Evolutionary conservation across 2,113 vertebrate species (phyloP), one percentile per base, ranked within the genome.

Genomic region (Leptobrachium leishanense): DNA sequence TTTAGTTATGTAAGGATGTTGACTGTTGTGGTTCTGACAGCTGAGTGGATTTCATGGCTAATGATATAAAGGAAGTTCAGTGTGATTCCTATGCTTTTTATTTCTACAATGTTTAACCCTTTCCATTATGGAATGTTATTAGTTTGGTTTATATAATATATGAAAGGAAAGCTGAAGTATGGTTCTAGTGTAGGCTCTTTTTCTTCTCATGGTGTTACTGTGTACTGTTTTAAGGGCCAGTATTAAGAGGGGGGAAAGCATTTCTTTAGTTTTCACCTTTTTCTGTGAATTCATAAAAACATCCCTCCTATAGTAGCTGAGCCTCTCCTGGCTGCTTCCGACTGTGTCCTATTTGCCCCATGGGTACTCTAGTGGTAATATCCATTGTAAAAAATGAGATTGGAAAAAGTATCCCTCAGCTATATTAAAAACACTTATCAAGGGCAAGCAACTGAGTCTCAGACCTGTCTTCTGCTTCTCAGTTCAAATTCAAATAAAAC

Each of bases 361-460:
- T 20, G 77, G 72, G 72, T 53, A 81, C 50, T 41, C 1, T 66
- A 40, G 15, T 66, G 46, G 44, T 68, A 54, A 64, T 72, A 20
- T 11, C 50, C 20, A 53, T 72, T 78, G 20, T 66, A 68, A 64
- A 73, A 72, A 55, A 73, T 57, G 53, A 2, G 50, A 54, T 57
- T 55, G 55, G 54, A 72, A 80, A 80, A 68, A 67, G 62, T 73
- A 54, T 73, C 46, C 42, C 50, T 73, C n/a, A 46, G 65, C 50
- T 81, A 74, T 62, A 81, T 74, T 81, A 81, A 81, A 74, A 68
- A 46, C 65, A 81, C 65, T 68, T 50, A 81, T 81, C 72, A 74
- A 11, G 41, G 66, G 69, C 53, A 69, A 50, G 69, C 53, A 69
- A 50, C 67, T 77, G 67, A 41, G 67, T 57, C 65, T 50, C 41